phyloP scores from a whole-genome alignment of 2,888 invertebrate species.

The Sphinx pinastri region DNA sequence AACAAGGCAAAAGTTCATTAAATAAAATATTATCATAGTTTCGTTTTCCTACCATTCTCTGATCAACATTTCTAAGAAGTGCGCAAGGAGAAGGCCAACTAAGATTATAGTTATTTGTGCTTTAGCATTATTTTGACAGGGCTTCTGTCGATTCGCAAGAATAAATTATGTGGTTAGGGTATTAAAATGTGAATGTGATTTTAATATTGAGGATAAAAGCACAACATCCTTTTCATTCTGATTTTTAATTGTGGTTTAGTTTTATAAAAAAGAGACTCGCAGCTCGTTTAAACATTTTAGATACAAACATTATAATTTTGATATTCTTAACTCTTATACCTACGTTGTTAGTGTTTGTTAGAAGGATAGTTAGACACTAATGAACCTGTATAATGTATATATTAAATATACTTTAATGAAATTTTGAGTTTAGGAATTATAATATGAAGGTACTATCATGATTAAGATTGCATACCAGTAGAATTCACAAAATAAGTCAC shows the following conservation, averaged over 20 bases:
- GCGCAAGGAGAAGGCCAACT: conserved; percentile 45
- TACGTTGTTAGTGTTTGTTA: no score
- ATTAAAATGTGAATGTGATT: not conserved
- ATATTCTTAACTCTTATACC: no score
- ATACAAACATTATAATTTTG: no score
- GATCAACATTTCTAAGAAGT: conserved; percentile 47
- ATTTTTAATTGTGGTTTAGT: not conserved
- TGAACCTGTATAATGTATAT: no score
- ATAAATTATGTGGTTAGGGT: not conserved
- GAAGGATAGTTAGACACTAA: no score
- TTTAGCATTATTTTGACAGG: not conserved
- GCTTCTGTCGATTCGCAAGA: not conserved
- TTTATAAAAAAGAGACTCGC: not conserved
- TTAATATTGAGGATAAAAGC: not conserved
- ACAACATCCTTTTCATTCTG: not conserved
- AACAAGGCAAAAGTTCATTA: not conserved
- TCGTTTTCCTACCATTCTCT: not conserved
- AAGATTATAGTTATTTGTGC: not conserved
- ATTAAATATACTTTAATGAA: no score
- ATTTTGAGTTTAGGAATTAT: no score
- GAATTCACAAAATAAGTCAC: no score
- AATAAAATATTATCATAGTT: not conserved
- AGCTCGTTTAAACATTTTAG: no score
- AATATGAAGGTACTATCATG: no score
- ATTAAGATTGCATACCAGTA: no score